Conservation (phyloP, 1,140 invertebrate species). For the Drosophila guanche region DNA sequence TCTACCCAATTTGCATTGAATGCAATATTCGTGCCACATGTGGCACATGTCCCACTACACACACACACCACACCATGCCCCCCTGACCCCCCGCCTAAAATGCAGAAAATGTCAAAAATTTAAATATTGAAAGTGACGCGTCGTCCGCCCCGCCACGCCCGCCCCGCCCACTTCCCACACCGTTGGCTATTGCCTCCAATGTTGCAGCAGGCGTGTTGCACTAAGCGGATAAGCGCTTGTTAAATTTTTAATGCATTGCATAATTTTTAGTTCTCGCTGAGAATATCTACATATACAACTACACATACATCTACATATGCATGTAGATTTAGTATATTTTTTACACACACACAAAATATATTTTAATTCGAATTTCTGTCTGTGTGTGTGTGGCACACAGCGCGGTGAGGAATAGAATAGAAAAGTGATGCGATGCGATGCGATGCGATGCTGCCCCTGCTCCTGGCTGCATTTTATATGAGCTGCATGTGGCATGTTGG, state of each 20-base stretch:
- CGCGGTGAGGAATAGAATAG: constrained; percentile 6
- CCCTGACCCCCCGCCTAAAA: constrained; percentile 7
- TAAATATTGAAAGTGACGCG: constrained; percentile 74
- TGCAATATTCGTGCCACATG: constrained; percentile 37
- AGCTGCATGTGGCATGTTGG: constrained; percentile 42
- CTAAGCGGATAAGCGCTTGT: constrained; percentile 80
- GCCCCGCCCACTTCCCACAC: not conserved
- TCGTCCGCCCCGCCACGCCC: constrained; percentile 10
- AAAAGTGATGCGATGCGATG: too few species aligned
- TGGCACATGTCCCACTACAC: not conserved
- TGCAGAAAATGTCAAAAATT: constrained; percentile 73
- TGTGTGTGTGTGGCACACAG: not conserved
- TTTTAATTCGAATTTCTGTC: constrained; percentile 59
- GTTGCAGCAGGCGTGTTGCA: constrained; percentile 56
- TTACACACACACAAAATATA: constrained; percentile 57
- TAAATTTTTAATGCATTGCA: constrained; percentile 81
- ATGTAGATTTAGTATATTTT: not conserved
- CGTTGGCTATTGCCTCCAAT: constrained; percentile 5
- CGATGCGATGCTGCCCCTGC: constrained; percentile 18
- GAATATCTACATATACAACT: constrained; percentile 40
- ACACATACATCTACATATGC: too few species aligned
- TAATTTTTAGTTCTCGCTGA: constrained; percentile 70
- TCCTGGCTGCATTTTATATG: constrained; percentile 50
- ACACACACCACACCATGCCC: too few species aligned
- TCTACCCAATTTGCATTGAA: constrained; percentile 73